Percentiles rank a stretch among this genome's conserved stretches.
Evolutionary conservation across 2,797 vertebrate genomes (phyloP).

Genomic region (Xyrichtys novacula): DNA sequence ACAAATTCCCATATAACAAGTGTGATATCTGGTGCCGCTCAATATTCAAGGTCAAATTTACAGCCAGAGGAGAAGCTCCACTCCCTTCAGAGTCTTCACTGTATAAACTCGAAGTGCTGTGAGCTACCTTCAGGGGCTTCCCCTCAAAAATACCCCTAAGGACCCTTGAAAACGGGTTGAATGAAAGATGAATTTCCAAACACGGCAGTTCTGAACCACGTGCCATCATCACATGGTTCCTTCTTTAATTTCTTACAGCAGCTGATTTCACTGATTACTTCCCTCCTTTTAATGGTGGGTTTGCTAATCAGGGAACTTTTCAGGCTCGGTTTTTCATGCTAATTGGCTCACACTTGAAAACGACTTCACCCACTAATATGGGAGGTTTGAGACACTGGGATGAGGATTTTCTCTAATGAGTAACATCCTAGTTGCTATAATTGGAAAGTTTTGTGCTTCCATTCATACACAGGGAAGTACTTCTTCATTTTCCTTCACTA

Average conservation of each 20-base stretch:
- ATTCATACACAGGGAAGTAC: not conserved
- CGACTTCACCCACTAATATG: constrained; percentile 8
- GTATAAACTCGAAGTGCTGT: constrained; percentile 20
- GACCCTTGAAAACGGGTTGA: constrained; percentile 3
- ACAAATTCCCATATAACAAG: not conserved
- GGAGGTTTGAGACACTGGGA: constrained; percentile 20
- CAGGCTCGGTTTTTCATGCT: constrained; percentile 21
- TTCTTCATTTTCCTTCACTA: not conserved
- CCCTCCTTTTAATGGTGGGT: constrained; percentile 37
- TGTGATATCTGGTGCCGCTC: not conserved
- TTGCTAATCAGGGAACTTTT: constrained; percentile 33
- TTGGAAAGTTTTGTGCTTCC: constrained; percentile 9
- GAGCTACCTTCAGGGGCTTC: constrained; percentile 60
- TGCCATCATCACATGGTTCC: not conserved
- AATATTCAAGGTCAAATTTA: constrained; percentile 58
- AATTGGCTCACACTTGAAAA: constrained; percentile 15
- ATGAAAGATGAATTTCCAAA: constrained; percentile 26
- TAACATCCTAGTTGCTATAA: constrained; percentile 9
- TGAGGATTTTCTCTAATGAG: constrained; percentile 11
- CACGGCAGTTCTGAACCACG: constrained; percentile 3
- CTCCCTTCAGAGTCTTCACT: not conserved
- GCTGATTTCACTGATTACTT: constrained; percentile 31
- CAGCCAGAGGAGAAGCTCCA: not conserved
- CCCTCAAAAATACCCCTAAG: constrained; percentile 28
- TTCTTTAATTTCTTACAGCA: constrained; percentile 1